A percentile compares a stretch with the other conserved stretches of the same genome.
These are phyloP conservation scores for Carcharodon carcharias DNA, from an alignment of 2,797 vertebrate genomes.

Conservation along the genomic window DNA sequence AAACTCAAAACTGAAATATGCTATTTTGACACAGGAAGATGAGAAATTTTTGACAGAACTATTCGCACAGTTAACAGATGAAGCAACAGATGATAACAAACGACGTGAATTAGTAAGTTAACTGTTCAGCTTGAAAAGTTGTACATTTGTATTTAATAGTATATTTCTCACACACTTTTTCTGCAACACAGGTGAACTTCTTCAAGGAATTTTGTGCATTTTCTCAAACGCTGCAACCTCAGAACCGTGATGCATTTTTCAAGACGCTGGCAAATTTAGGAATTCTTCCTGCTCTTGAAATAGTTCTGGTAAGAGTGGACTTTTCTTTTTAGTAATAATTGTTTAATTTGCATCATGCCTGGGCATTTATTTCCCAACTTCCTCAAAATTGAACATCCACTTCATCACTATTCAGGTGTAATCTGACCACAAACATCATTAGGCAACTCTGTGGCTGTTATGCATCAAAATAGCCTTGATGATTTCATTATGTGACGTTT, in stretches of 20 bases:
- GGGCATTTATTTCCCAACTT: background rate
- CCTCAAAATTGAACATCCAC: background rate
- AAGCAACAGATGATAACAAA: conserved; percentile 90
- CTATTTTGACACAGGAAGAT: conserved; percentile 71
- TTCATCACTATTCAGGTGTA: background rate
- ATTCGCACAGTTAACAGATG: conserved; percentile 96
- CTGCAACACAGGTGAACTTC: conserved; percentile 75
- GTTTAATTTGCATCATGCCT: background rate
- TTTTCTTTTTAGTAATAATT: background rate
- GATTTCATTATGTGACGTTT: background rate
- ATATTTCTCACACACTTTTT: conserved; percentile 38
- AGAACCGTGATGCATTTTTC: conserved; percentile 92
- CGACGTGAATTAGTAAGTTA: conserved; percentile 84
- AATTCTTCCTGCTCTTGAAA: conserved; percentile 92
- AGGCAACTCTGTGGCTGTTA: background rate
- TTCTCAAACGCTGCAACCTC: conserved; percentile 90
- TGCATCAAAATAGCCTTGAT: background rate
- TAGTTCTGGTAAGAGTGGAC: conserved; percentile 79
- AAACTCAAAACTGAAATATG: background rate
- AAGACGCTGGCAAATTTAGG: conserved; percentile 91
- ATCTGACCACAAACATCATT: background rate
- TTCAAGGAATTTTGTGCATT: conserved; percentile 96
- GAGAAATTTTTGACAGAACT: conserved; percentile 97
- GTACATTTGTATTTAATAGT: background rate
- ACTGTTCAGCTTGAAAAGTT: conserved; percentile 13